A percentile compares a stretch with the other conserved stretches of the same genome.
phyloP scores from a whole-genome alignment of 2,888 invertebrate species.

The Timema podura region DNA sequence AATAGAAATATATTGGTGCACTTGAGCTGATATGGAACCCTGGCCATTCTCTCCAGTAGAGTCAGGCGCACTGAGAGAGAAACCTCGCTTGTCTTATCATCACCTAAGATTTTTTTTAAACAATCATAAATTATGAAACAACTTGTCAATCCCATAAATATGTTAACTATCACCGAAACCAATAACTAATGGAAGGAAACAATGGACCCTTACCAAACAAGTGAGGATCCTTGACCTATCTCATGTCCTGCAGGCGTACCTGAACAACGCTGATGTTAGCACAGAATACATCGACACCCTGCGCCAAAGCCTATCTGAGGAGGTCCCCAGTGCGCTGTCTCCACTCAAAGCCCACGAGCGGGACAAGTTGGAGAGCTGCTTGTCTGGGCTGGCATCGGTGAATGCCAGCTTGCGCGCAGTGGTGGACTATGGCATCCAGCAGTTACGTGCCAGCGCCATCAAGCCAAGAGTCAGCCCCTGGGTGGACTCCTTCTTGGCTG shows the following conservation, averaged over 20 bases:
- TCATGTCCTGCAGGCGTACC: slow-evolving; percentile 57
- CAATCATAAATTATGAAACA: too few relatives aligned
- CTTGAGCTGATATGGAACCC: too few relatives aligned
- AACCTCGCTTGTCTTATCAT: too few relatives aligned
- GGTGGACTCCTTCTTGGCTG: slow-evolving; percentile 73
- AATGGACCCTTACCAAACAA: too few relatives aligned
- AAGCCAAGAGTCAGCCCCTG: slow-evolving; percentile 80
- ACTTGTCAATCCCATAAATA: too few relatives aligned
- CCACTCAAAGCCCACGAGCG: slow-evolving; percentile 59
- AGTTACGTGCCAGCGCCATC: slow-evolving; percentile 72
- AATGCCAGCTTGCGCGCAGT: slow-evolving; percentile 58
- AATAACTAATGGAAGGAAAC: too few relatives aligned
- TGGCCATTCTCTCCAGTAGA: too few relatives aligned
- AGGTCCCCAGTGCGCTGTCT: slow-evolving; percentile 61
- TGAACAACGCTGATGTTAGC: slow-evolving; percentile 89
- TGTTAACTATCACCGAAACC: too few relatives aligned
- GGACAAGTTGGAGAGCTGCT: slow-evolving; percentile 69
- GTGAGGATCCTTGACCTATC: too few relatives aligned
- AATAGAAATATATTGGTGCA: too few relatives aligned
- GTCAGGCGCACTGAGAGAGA: too few relatives aligned
- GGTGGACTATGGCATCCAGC: slow-evolving; percentile 75
- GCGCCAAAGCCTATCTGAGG: slow-evolving; percentile 68
- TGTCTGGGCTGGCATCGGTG: slow-evolving; percentile 56
- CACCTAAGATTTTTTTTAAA: too few relatives aligned
- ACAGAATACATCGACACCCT: slow-evolving; percentile 87